Base-by-base conservation (phyloP, 1,140 invertebrate genomes). In the Platyura marginata region DNA sequence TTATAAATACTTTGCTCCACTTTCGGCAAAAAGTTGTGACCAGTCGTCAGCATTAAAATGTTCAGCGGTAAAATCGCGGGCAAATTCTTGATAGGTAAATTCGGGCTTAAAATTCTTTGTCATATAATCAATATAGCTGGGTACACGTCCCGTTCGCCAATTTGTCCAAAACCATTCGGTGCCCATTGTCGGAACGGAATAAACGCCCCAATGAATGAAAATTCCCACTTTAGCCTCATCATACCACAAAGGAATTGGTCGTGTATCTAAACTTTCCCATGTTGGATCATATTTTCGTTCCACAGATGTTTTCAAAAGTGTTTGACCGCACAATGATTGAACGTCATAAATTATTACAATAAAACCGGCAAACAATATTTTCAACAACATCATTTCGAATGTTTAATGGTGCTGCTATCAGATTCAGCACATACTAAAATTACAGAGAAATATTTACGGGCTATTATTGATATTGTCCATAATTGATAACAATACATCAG, bases 161-260 rank as follows among this genome's bases (percentile, higher is more conserved):
- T 78, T 67, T 2, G 61, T 68, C 85, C 85, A 91, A 61, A 90
- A 91, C 88, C 87, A 92, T 67, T 90, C 88, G 1, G 75, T 75
- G 0, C 74, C 72, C 60, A 76, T 84, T 48, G 81, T 78, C 1
- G 89, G 90, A 1, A 94, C 91, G 1, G 84, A 80, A 53, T 80
- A 95, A 0, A 95, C 79, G 2, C 91, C 90, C 84, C 89, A 95
- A 52, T 95, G 91, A 35, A 93, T 66, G 55, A 95, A 94, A 46
- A 94, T 91, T 16, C 90, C 90, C 48, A 95, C 69, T 66, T 94
- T 94, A 1, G 75, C 79, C 41, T 85, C 66, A 53, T 92, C 89
- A 52, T 84, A 95, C 91, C 90, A 95, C 9, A 50, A 15, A 1
- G 92, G 92, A 34, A 92, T 51, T 1, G 82, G 81, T 39, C 92